A percentile compares a stretch with the other conserved stretches of the same genome.
Conservation (phyloP, 2,888 invertebrate genomes). For the Acronicta alni region DNA sequence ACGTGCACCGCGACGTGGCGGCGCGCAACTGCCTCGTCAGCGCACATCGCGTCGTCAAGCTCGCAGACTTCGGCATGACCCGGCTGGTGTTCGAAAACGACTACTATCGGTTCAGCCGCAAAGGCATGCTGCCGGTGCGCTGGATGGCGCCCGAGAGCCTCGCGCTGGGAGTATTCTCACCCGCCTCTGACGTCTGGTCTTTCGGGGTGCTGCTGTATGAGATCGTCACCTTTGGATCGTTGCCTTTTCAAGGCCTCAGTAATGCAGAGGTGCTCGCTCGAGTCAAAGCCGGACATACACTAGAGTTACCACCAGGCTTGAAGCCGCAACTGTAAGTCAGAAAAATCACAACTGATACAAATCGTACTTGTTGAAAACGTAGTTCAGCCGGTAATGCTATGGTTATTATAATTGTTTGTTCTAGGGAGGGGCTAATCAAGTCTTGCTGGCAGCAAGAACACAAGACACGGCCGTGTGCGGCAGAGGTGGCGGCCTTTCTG, state of each 20-base stretch:
- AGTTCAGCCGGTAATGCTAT: too few species aligned
- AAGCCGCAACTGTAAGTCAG: constrained; percentile 94
- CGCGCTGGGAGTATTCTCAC: constrained; percentile 94
- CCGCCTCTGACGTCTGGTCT: constrained; percentile 97
- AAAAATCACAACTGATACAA: not conserved
- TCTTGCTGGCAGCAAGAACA: constrained; percentile 94
- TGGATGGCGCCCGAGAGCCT: constrained; percentile 98
- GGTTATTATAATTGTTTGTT: constrained; percentile 25
- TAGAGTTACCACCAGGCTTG: constrained; percentile 93
- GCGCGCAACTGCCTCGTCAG: constrained; percentile 94
- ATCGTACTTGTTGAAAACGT: too few species aligned
- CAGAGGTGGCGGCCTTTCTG: constrained; percentile 94
- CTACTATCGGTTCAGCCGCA: constrained; percentile 96
- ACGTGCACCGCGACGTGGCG: constrained; percentile 96
- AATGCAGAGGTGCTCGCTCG: constrained; percentile 95
- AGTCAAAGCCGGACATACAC: constrained; percentile 93
- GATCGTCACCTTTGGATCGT: constrained; percentile 96
- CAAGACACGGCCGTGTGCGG: constrained; percentile 92
- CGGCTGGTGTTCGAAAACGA: constrained; percentile 96
- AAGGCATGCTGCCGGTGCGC: constrained; percentile 95
- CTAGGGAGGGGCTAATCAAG: constrained; percentile 92
- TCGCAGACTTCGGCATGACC: constrained; percentile 98
- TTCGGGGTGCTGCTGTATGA: constrained; percentile 96
- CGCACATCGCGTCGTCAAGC: constrained; percentile 92
- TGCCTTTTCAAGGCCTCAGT: constrained; percentile 96